Conservation (phyloP, 2,888 invertebrate genomes). For the Noctua comes region DNA sequence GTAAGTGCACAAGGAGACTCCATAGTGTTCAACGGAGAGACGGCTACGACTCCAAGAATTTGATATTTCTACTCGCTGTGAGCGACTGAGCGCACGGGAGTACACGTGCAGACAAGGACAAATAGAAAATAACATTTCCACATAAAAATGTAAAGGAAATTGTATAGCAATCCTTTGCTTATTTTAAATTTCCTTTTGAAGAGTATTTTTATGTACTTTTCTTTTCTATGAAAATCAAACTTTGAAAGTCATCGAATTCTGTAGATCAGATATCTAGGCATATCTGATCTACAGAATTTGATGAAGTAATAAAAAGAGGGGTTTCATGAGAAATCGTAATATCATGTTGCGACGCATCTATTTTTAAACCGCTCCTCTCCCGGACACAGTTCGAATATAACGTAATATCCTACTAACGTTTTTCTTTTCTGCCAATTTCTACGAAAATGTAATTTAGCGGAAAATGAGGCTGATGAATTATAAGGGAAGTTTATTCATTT, state of each 20-base stretch:
- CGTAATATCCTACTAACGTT: slow-evolving; percentile 8
- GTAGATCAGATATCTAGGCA: no score
- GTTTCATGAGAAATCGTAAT: neutral
- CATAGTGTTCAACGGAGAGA: slow-evolving; percentile 46
- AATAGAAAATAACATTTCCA: slow-evolving; percentile 62
- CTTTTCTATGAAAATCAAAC: neutral
- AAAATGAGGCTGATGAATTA: slow-evolving; percentile 25
- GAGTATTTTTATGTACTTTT: slow-evolving; percentile 1
- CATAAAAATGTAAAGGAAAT: slow-evolving; percentile 55
- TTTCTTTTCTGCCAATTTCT: slow-evolving; percentile 6
- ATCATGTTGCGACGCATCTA: neutral
- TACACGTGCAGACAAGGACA: slow-evolving; percentile 57
- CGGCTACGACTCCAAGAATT: slow-evolving; percentile 57
- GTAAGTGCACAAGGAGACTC: slow-evolving; percentile 53
- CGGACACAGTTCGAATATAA: neutral
- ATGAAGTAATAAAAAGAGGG: neutral
- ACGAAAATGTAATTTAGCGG: slow-evolving; percentile 14
- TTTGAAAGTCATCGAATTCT: neutral
- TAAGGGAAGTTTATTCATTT: slow-evolving; percentile 30
- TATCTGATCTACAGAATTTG: no score
- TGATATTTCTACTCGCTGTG: slow-evolving; percentile 57
- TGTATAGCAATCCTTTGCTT: slow-evolving; percentile 57
- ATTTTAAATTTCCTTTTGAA: slow-evolving; percentile 43
- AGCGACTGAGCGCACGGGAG: slow-evolving; percentile 35
- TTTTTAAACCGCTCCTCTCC: neutral